Percentiles rank a stretch among this genome's conserved stretches.
These are phyloP conservation scores for Pagrus major DNA, from an alignment of 2,113 vertebrate species.

Conservation along the genomic window DNA sequence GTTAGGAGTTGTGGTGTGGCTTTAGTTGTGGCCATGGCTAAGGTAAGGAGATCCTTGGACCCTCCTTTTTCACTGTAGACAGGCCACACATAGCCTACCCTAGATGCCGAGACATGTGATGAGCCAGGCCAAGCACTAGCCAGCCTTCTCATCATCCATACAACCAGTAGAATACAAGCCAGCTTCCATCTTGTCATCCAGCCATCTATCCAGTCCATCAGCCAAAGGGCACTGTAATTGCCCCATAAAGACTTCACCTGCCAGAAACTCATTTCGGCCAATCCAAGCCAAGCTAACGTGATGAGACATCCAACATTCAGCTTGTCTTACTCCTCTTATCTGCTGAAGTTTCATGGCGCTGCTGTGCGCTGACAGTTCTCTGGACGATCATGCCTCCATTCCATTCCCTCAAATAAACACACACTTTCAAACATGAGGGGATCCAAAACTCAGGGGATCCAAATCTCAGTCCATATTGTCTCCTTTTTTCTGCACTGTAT, in stretches of 20 bases:
- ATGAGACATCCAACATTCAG: conserved; percentile 49
- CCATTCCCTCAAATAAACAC: conserved; percentile 59
- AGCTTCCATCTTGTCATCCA: conserved; percentile 66
- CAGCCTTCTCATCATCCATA: conserved; percentile 61
- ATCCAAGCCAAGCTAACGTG: conserved; percentile 29
- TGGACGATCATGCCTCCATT: conserved; percentile 56
- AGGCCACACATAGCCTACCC: conserved; percentile 43
- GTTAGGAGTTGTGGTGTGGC: conserved; percentile 23
- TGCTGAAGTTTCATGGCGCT: conserved; percentile 63
- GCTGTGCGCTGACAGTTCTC: conserved; percentile 59
- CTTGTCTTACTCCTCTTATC: conserved; percentile 65
- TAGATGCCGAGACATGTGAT: conserved; percentile 29
- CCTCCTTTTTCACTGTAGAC: conserved; percentile 37
- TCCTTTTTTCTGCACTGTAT: conserved; percentile 31
- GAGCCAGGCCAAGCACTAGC: conserved; percentile 42
- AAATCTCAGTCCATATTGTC: conserved; percentile 46
- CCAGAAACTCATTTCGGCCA: conserved; percentile 38
- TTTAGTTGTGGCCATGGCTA: conserved; percentile 28
- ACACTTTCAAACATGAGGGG: conserved; percentile 18
- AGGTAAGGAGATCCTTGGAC: conserved; percentile 24
- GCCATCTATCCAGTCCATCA: conserved; percentile 54
- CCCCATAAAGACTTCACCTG: conserved; percentile 33
- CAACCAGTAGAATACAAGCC: conserved; percentile 45
- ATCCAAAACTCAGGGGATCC: conserved; percentile 55
- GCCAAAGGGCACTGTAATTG: conserved; percentile 64